Percentiles rank a stretch among this genome's conserved stretches.
Evolutionary conservation across 2,888 invertebrate species (phyloP).

Genomic region (Acleris holmiana): DNA sequence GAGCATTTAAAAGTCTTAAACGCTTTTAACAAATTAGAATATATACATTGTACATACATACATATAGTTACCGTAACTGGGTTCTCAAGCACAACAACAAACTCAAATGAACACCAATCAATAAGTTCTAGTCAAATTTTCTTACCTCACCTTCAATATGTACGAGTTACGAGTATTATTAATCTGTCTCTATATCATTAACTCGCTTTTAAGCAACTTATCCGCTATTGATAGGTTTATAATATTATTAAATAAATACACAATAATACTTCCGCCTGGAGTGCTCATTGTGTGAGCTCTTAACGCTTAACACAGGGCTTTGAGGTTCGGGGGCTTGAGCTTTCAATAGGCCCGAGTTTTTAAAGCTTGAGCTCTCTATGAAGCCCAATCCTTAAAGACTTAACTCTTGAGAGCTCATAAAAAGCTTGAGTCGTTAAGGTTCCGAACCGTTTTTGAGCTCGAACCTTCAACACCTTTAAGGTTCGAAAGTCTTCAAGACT

Average conservation of each 20-base stretch:
- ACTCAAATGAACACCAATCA: too few relatives aligned
- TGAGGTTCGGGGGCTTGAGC: constrained; percentile 1
- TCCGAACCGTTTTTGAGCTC: constrained; percentile 6
- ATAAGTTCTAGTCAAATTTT: neutral
- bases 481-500: constrained; percentile 12
- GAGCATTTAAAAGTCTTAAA: neutral
- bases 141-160: neutral
- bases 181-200: neutral
- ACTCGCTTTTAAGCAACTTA: neutral
- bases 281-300: constrained; percentile 1
- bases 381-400: constrained; percentile 4
- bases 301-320: constrained; percentile 2
- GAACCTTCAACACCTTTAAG: constrained; percentile 12
- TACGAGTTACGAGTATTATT: neutral
- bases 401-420: constrained; percentile 9
- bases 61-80: neutral
- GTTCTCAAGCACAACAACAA: too few relatives aligned
- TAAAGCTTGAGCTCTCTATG: neutral
- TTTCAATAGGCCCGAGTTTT: neutral
- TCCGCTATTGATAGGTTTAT: neutral
- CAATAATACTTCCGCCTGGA: neutral
- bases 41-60: neutral
- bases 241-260: neutral
- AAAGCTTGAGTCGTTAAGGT: constrained; percentile 6
- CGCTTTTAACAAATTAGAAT: neutral